A percentile compares a stretch with the other conserved stretches of the same genome.
Evolutionary conservation across 2,797 vertebrate species (phyloP).

Genomic region (Brachyalestes nurse): DNA sequence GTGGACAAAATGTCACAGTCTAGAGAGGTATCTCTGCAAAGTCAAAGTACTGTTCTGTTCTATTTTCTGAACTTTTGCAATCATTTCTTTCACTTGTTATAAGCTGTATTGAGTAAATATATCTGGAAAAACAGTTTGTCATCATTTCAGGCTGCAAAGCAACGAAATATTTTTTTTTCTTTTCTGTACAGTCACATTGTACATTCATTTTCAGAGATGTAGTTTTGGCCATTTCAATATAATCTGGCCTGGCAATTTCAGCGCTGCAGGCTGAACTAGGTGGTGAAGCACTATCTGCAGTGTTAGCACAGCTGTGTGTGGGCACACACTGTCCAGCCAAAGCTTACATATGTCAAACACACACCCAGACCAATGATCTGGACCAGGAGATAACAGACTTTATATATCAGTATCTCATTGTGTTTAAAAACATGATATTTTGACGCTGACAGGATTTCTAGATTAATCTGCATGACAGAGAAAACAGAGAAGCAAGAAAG

Average conservation of each 20-base stretch:
- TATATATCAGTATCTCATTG: not conserved
- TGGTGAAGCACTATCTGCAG: constrained; percentile 3
- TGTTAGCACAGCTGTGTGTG: constrained; percentile 58
- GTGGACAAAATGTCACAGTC: too few relatives aligned
- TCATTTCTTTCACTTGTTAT: too few relatives aligned
- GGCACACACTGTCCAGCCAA: constrained; percentile 21
- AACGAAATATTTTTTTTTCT: too few relatives aligned
- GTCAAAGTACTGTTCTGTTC: too few relatives aligned
- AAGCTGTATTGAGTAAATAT: too few relatives aligned
- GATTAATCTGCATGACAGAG: not conserved
- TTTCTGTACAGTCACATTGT: too few relatives aligned
- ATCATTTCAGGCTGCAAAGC: too few relatives aligned
- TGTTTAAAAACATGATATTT: not conserved
- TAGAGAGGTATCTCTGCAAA: too few relatives aligned
- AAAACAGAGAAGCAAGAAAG: not conserved
- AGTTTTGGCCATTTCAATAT: not conserved
- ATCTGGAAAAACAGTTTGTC: too few relatives aligned
- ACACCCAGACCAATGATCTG: not conserved
- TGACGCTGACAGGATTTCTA: not conserved
- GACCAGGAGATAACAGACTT: constrained; percentile 9
- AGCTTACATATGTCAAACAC: not conserved
- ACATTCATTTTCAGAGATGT: not conserved
- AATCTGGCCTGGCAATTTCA: not conserved
- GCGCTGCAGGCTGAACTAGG: not conserved
- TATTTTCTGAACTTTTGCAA: too few relatives aligned